A percentile compares a stretch with the other conserved stretches of the same genome.
phyloP scores from a whole-genome alignment of 2,113 vertebrate species.

The Syngnathus scovelli region DNA sequence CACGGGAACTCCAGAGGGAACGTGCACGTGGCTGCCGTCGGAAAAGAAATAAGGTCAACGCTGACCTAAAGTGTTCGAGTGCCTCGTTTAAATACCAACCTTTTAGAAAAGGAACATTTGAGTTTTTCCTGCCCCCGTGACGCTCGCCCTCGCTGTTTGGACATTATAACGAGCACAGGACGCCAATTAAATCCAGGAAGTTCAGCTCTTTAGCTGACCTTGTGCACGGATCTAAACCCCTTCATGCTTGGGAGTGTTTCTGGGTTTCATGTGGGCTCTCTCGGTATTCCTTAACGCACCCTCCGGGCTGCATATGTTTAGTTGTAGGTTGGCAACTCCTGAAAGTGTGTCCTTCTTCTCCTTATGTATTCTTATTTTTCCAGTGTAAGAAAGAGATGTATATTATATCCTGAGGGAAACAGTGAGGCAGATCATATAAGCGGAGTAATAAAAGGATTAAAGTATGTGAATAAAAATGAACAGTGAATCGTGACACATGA shows the following conservation, averaged over 20 bases:
- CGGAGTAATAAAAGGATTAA: slow-evolving; percentile 3
- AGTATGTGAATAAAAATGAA: slow-evolving; percentile 1
- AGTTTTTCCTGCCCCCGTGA: slow-evolving; percentile 9
- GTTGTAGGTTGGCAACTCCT: not conserved
- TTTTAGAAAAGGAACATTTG: slow-evolving; percentile 10
- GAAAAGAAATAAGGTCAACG: slow-evolving; percentile 45
- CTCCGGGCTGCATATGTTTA: not conserved
- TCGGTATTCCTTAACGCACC: slow-evolving; percentile 4
- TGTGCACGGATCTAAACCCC: not conserved
- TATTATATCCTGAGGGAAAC: slow-evolving; percentile 22
- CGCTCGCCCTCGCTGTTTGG: not conserved
- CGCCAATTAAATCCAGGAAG: not conserved
- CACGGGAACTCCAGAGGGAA: slow-evolving; percentile 18
- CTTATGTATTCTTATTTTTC: slow-evolving; percentile 16
- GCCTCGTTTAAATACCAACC: slow-evolving; percentile 58
- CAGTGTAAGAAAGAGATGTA: slow-evolving; percentile 8
- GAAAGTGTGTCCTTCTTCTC: slow-evolving; percentile 9
- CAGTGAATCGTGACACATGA: not conserved
- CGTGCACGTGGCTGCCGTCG: slow-evolving; percentile 26
- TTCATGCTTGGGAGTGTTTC: not conserved
- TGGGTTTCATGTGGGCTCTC: not conserved
- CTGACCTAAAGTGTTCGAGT: slow-evolving; percentile 64
- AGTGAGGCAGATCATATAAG: slow-evolving; percentile 2
- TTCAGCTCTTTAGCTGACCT: not conserved
- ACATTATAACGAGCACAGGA: not conserved